phyloP scores from a whole-genome alignment of 2,113 vertebrate genomes.

The Cettia cetti region DNA sequence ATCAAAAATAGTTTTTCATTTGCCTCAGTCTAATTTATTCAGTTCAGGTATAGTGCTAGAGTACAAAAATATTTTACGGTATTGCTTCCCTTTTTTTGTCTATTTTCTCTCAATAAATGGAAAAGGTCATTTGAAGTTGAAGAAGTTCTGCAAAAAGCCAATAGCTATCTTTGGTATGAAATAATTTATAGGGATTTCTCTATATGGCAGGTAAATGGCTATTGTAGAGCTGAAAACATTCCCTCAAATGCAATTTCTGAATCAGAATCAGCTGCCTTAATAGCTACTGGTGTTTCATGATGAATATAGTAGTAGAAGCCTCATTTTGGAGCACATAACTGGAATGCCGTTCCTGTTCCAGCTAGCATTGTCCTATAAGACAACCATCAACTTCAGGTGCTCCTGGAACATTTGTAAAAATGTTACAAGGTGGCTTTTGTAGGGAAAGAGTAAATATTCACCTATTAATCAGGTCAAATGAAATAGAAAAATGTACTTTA shows the following conservation, averaged over 20 bases:
- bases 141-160: background rate
- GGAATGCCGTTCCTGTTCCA: background rate
- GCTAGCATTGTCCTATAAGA: background rate
- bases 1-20: conserved; percentile 22
- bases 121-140: background rate
- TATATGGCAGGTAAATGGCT: background rate
- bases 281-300: background rate
- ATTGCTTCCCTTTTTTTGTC: background rate
- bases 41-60: background rate
- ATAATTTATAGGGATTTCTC: background rate
- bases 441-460: background rate
- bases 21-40: background rate
- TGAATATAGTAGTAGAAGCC: background rate
- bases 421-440: background rate
- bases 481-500: background rate
- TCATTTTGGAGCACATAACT: background rate
- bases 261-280: background rate
- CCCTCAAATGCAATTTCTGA: background rate
- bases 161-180: background rate
- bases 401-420: background rate
- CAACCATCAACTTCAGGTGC: background rate
- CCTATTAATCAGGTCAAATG: background rate
- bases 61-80: background rate
- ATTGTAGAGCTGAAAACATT: background rate
- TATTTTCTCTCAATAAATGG: background rate